Percentiles rank a stretch among this genome's conserved stretches.
These are phyloP conservation scores for Zophobas atratus DNA, from an alignment of 1,140 invertebrate species.

Conservation along the genomic window DNA sequence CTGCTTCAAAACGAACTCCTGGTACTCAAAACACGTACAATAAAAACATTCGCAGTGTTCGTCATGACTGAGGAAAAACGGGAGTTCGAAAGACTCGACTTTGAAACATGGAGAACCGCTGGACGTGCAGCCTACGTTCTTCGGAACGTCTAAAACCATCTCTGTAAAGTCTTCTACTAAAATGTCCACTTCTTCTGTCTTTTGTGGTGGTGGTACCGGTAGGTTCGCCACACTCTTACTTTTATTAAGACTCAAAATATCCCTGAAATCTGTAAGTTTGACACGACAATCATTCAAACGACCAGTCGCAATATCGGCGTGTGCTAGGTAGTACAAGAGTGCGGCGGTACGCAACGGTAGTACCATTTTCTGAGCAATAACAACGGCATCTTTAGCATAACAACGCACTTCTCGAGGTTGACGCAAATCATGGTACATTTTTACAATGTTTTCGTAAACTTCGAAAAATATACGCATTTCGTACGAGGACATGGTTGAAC, in stretches of 20 bases:
- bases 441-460: constrained; percentile 44
- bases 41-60: constrained; percentile 52
- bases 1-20: constrained; percentile 39
- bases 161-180: constrained; percentile 44
- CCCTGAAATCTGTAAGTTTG: constrained; percentile 54
- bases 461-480: constrained; percentile 53
- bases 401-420: constrained; percentile 50
- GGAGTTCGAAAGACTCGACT: constrained; percentile 48
- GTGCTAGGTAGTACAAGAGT: constrained; percentile 47
- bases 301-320: constrained; percentile 44
- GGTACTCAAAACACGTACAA: constrained; percentile 51
- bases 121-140: constrained; percentile 26
- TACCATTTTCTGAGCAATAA: constrained; percentile 50
- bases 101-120: constrained; percentile 46
- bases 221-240: background rate
- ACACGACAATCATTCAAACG: constrained; percentile 51
- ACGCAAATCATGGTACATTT: constrained; percentile 48
- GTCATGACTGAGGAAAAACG: constrained; percentile 49
- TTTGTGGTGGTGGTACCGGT: background rate
- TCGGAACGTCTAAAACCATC: constrained; percentile 43
- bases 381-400: constrained; percentile 44
- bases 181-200: constrained; percentile 35
- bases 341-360: constrained; percentile 47
- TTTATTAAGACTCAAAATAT: constrained; percentile 48
- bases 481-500: constrained; percentile 22